phyloP scores from a whole-genome alignment of 2,888 invertebrate genomes.

The Oithona nana region DNA sequence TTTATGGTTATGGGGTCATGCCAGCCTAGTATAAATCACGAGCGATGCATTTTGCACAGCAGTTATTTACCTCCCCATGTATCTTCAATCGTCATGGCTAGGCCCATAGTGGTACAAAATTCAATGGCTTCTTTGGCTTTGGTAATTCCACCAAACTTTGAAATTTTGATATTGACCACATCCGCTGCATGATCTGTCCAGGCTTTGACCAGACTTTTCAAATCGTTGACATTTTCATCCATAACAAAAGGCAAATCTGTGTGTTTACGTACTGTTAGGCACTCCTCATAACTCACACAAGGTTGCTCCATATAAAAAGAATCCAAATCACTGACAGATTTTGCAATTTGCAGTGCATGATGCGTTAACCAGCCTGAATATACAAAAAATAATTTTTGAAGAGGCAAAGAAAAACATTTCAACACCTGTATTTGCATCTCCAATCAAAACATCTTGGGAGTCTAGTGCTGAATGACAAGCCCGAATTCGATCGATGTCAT shows the following conservation, averaged over 20 bases:
- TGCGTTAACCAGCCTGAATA: not conserved
- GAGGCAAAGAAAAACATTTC: not conserved
- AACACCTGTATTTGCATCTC: conserved; percentile 7
- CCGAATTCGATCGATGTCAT: not conserved
- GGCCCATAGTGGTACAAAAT: not conserved
- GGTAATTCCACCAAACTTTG: conserved; percentile 4
- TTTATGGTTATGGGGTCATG: too few relatives aligned
- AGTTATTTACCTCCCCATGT: not conserved
- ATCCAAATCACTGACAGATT: not conserved
- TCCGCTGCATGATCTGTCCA: not conserved
- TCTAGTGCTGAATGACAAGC: not conserved
- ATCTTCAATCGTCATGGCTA: conserved; percentile 10
- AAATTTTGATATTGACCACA: conserved; percentile 1
- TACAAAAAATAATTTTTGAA: not conserved
- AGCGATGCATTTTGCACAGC: not conserved
- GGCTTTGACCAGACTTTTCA: not conserved
- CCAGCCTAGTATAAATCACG: too few relatives aligned
- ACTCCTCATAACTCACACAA: conserved; percentile 2
- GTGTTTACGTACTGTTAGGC: not conserved
- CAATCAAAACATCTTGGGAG: not conserved
- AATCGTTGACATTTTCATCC: conserved; percentile 1
- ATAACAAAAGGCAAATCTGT: conserved; percentile 3
- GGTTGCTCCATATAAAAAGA: conserved; percentile 5
- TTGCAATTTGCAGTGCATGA: not conserved
- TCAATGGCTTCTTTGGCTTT: conserved; percentile 4